Evolutionary conservation across 2,888 invertebrate species (phyloP).

Genomic region (Dryobota labecula): DNA sequence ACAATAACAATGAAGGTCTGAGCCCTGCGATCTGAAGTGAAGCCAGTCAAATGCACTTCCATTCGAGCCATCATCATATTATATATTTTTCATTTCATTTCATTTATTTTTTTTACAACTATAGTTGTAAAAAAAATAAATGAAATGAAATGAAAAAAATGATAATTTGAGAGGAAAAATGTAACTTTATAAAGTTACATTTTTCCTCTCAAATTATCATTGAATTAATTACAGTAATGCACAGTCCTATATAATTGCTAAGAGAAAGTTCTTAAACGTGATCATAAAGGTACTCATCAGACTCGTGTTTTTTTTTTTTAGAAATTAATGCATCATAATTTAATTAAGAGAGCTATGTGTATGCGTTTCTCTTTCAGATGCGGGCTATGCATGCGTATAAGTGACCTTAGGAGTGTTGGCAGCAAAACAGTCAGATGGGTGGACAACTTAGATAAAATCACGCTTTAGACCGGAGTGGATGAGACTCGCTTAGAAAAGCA

Average conservation of each 20-base stretch:
- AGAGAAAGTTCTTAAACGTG: conserved; percentile 41
- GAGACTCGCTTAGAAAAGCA: background rate
- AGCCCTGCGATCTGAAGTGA: background rate
- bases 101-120: background rate
- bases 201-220: conserved; percentile 5
- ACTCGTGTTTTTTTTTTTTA: conserved; percentile 8
- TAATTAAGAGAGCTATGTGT: background rate
- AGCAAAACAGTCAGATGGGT: background rate
- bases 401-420: background rate
- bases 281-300: conserved; percentile 7
- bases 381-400: background rate
- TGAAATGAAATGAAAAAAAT: no score
- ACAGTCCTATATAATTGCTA: conserved; percentile 12
- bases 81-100: no score
- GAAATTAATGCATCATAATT: conserved; percentile 42
- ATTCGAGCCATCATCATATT: background rate
- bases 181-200: no score
- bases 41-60: background rate
- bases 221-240: conserved; percentile 18
- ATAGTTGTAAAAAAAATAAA: background rate
- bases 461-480: background rate
- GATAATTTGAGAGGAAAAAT: conserved; percentile 1
- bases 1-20: background rate
- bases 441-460: no score
- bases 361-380: conserved; percentile 26